Evolutionary conservation across 2,113 vertebrate genomes (phyloP), one percentile per base, ranked within the genome.

Genomic region (Nerophis ophidion): DNA sequence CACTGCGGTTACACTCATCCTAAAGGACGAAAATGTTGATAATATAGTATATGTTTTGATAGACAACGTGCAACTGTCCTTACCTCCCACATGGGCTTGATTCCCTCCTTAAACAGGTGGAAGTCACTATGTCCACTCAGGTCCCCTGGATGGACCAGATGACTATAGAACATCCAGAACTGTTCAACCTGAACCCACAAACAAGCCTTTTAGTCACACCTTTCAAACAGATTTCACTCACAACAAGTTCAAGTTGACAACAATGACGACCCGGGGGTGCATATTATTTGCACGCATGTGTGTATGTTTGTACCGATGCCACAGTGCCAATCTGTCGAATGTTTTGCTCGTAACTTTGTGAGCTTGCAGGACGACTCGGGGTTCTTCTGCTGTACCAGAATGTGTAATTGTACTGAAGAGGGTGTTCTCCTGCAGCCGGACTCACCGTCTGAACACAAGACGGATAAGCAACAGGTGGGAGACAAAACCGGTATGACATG

Each of bases 111-210:
- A 62, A 91, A 91, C 36, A 91, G 78, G 61, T 90, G 89, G 50
- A 91, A 91, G 76, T 91, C 89, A 1, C 86, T 88, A 77, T 89
- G 87, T 38, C 89, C 89, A 0, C 84, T 86, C 45, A 91, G 77
- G 35, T 91, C 89, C 57, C 89, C 89, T 3, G 89, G 89, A 38
- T 88, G 62, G 0, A 91, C 76, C 67, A 91, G 61, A 36, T 91
- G 89, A 63, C 88, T 89, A 76, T 91, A 91, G 10, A 91, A 76
- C 69, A 78, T 89, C 89, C 89, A 91, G 76, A 91, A 91, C 82
- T 91, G 89, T 66, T 91, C 89, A 69, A 91, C 89, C 89, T 91
- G 66, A 9, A 59, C 2, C 40, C 50, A 61, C 8, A 66, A 33
- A 67, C 12, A 44, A 44, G 11, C 40, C 14, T 33, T 26, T 51